phyloP scores from a whole-genome alignment of 1,140 invertebrate genomes.

The Drosophila navojoa region DNA sequence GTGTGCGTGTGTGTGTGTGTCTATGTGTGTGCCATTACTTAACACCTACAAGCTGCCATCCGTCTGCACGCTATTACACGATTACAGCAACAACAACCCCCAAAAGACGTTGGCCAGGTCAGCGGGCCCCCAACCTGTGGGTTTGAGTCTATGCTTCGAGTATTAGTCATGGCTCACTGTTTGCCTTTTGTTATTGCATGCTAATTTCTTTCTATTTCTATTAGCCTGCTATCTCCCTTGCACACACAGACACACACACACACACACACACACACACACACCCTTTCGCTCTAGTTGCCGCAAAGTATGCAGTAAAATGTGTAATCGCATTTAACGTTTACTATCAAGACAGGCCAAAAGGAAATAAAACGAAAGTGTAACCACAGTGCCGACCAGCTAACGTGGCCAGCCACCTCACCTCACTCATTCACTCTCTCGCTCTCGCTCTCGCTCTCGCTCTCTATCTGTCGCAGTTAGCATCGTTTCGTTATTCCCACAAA shows the following conservation, averaged over 20 bases:
- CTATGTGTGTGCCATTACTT: slow-evolving; percentile 62
- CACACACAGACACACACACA: not conserved
- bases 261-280: not conserved
- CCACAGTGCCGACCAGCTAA: slow-evolving; percentile 3
- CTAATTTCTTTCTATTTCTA: slow-evolving; percentile 58
- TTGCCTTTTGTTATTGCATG: slow-evolving; percentile 67
- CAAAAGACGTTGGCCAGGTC: slow-evolving; percentile 40
- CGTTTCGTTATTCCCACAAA: slow-evolving; percentile 3
- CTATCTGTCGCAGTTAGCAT: slow-evolving; percentile 32
- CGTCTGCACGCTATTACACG: slow-evolving; percentile 72
- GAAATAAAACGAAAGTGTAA: slow-evolving; percentile 11
- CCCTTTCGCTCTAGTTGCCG: slow-evolving; percentile 33
- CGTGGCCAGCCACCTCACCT: not conserved
- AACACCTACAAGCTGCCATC: slow-evolving; percentile 63
- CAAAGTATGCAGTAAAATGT: slow-evolving; percentile 64
- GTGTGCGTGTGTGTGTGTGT: slow-evolving; percentile 14
- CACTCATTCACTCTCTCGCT: not conserved
- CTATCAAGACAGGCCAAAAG: slow-evolving; percentile 25
- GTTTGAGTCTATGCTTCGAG: slow-evolving; percentile 21
- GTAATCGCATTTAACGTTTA: slow-evolving; percentile 71
- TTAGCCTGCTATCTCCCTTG: slow-evolving; percentile 13
- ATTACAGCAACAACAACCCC: slow-evolving; percentile 69
- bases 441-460: not conserved
- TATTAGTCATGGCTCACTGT: slow-evolving; percentile 64
- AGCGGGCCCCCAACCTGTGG: slow-evolving; percentile 11